Percentiles rank a stretch among this genome's conserved stretches.
These are phyloP conservation scores for Tretioscincus oriximinensis DNA, from an alignment of 2,113 vertebrate genomes.

Conservation along the genomic window DNA sequence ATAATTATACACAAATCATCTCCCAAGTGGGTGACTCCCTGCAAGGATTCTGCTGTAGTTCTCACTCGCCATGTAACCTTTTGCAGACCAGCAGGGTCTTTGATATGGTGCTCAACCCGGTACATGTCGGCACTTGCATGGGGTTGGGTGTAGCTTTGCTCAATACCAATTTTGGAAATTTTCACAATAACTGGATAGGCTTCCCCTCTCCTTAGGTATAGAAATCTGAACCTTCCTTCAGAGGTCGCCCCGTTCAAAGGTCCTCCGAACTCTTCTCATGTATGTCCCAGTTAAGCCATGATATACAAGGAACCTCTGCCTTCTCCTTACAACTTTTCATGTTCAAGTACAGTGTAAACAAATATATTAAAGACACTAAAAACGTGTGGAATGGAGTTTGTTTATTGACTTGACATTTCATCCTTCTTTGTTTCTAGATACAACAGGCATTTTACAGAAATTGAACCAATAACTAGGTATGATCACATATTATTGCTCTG, in stretches of 20 bases:
- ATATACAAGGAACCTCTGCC: not conserved
- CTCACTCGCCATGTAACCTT: not conserved
- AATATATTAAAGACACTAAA: slow-evolving; percentile 74
- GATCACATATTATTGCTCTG: not conserved
- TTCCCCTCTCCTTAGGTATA: slow-evolving; percentile 2
- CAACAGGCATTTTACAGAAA: not conserved
- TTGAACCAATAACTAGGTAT: not conserved
- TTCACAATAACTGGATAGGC: not conserved
- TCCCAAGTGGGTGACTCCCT: not conserved
- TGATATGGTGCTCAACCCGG: slow-evolving; percentile 32
- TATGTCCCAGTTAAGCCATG: not conserved
- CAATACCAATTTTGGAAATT: not conserved
- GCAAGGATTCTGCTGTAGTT: not conserved
- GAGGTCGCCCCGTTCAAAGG: not conserved
- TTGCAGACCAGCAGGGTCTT: slow-evolving; percentile 31
- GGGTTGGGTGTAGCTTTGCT: not conserved
- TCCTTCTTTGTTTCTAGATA: not conserved
- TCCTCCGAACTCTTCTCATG: not conserved
- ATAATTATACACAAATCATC: not conserved
- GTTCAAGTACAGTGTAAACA: slow-evolving; percentile 70
- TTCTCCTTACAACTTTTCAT: slow-evolving; percentile 24
- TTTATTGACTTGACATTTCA: slow-evolving; percentile 34
- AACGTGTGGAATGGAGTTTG: slow-evolving; percentile 32
- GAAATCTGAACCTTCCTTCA: slow-evolving; percentile 8
- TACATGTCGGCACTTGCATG: not conserved